These are phyloP conservation scores for Liparis tanakae DNA, from an alignment of 2,797 vertebrate species.

Conservation along the genomic window DNA sequence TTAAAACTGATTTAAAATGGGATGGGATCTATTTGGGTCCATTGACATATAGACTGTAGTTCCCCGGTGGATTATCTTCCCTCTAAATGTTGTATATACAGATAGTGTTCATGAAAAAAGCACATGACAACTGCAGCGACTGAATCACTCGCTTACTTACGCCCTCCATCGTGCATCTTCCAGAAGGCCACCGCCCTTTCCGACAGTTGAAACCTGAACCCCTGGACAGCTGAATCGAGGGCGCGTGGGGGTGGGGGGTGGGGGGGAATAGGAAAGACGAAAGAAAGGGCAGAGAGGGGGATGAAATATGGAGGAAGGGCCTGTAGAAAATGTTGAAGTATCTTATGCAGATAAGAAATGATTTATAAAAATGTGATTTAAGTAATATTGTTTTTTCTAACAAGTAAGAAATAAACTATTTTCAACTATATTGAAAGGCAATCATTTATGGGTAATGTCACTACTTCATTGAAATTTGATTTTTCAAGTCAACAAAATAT, in stretches of 20 bases:
- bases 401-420: not conserved
- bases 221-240: slow-evolving; percentile 78
- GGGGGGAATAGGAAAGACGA: slow-evolving; percentile 27
- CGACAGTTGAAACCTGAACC: slow-evolving; percentile 72
- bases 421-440: not conserved
- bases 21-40: slow-evolving; percentile 24
- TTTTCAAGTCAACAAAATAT: slow-evolving; percentile 4
- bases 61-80: not conserved
- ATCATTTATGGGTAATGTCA: not conserved
- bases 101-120: slow-evolving; percentile 10
- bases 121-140: slow-evolving; percentile 19
- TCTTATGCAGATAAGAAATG: too few relatives aligned
- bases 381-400: not conserved
- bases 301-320: slow-evolving; percentile 21
- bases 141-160: slow-evolving; percentile 13
- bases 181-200: slow-evolving; percentile 29
- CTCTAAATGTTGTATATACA: not conserved
- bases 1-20: not conserved
- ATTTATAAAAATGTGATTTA: slow-evolving; percentile 1
- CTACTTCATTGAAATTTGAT: not conserved
- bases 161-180: slow-evolving; percentile 23
- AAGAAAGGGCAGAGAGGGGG: slow-evolving; percentile 16
- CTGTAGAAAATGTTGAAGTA: slow-evolving; percentile 20
- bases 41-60: slow-evolving; percentile 3
- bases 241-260: slow-evolving; percentile 22